Conservation (phyloP, 2,797 vertebrate species). For the Petrocephalus sullivani region DNA sequence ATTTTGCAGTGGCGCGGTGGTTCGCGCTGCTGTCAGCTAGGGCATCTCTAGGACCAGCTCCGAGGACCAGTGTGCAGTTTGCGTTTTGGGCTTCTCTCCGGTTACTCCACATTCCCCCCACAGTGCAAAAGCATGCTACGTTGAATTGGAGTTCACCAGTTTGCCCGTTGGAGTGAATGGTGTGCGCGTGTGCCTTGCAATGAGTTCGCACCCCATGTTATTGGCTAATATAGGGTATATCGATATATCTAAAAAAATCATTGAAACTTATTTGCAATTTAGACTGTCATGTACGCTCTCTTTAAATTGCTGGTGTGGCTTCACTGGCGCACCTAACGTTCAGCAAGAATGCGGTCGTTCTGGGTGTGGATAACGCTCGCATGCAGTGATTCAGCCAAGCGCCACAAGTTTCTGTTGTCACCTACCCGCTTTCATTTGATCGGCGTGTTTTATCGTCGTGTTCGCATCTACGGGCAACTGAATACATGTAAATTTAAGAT, state of each 20-base stretch:
- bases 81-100: too few species aligned
- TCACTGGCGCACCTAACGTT: background rate
- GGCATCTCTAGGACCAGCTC: too few species aligned
- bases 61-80: too few species aligned
- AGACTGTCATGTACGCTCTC: background rate
- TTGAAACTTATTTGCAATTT: background rate
- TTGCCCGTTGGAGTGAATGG: too few species aligned
- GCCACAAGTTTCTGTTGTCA: background rate
- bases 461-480: background rate
- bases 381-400: background rate
- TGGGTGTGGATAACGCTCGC: slow-evolving; percentile 4
- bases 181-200: too few species aligned
- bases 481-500: background rate
- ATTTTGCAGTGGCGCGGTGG: too few species aligned
- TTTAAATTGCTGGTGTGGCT: background rate
- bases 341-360: background rate
- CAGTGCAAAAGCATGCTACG: too few species aligned
- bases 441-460: background rate
- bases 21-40: too few species aligned
- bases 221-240: background rate
- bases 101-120: too few species aligned
- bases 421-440: too few species aligned
- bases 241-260: background rate
- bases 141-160: too few species aligned
- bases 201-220: too few species aligned